Evolutionary conservation across 2,113 vertebrate genomes (phyloP), one percentile per base, ranked within the genome.

Genomic region (Scytalopus superciliaris): DNA sequence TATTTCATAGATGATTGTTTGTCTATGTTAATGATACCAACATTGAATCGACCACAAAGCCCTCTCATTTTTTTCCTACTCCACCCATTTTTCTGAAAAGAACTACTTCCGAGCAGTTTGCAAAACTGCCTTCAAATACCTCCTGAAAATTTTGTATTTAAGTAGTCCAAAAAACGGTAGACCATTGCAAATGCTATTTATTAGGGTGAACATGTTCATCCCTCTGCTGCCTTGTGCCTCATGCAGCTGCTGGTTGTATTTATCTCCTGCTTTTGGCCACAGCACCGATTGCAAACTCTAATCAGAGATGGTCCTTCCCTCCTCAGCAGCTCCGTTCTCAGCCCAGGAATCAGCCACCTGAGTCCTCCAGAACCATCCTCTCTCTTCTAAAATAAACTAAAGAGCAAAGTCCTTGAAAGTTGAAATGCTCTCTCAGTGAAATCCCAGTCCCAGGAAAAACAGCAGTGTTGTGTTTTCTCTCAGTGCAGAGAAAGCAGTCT

Each of bases 321-420:
- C 59, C 59, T 84, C 55, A 45, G 57, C 69, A 90, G 44, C 86
- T 64, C 57, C 19, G 23, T 27, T 28, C 56, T 37, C 49, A 80
- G 53, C 22, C 28, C 22, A 89, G 72, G 31, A 69, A 62, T 59
- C 45, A 86, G 14, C 17, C 55, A 84, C n/a, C 66, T n/a, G 24
- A 60, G 27, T 30, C 47, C 57, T 37, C 30, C 35, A 67, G 30
- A 82, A 21, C 40, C 80, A 80, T 27, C 19, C 76, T 50, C 12
- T 23, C 23, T 84, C 89, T 79, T 68, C 74, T 49, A 89, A 78
- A 85, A 68, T 10, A 47, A 91, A 67, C 47, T 52, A 35, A 91
- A 64, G 10, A 64, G 30, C 30, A 28, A 72, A 76, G 67, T 37
- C 31, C 57, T 60, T 56, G 8, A 31, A 85, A 85, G 22, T 1